Percentiles rank a stretch among this genome's conserved stretches.
Conservation (phyloP, 2,888 invertebrate species). For the Hemithea aestivaria region DNA sequence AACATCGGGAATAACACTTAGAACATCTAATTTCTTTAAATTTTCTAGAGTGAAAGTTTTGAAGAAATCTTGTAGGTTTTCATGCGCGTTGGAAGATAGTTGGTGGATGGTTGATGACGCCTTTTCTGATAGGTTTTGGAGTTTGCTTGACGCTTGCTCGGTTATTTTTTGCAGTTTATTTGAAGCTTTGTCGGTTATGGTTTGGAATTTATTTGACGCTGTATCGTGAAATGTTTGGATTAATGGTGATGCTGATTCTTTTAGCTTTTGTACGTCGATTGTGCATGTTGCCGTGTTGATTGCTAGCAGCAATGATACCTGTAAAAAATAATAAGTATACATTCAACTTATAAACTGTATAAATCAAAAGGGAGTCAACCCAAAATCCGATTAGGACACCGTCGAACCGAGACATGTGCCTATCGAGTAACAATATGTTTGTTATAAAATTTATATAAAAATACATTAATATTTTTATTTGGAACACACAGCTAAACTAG, state of each 20-base stretch:
- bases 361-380: too few relatives aligned
- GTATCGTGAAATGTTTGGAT: constrained; percentile 32
- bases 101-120: constrained; percentile 35
- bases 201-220: constrained; percentile 39
- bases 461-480: too few relatives aligned
- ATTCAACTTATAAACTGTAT: too few relatives aligned
- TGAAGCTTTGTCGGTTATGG: constrained; percentile 36
- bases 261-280: constrained; percentile 47
- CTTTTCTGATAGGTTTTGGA: constrained; percentile 32
- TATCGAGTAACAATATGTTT: too few relatives aligned
- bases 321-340: constrained; percentile 26
- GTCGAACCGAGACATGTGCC: too few relatives aligned
- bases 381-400: too few relatives aligned
- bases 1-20: constrained; percentile 41
- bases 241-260: constrained; percentile 43
- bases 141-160: constrained; percentile 35
- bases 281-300: constrained; percentile 46
- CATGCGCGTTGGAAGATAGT: constrained; percentile 32
- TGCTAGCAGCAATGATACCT: constrained; percentile 48
- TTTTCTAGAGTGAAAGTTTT: constrained; percentile 43
- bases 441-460: too few relatives aligned
- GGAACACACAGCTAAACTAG: too few relatives aligned
- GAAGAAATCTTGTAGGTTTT: constrained; percentile 22
- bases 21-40: constrained; percentile 41
- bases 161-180: constrained; percentile 34